Evolutionary conservation across 2,113 vertebrate genomes (phyloP).

Genomic region (Pteruthius melanotis): DNA sequence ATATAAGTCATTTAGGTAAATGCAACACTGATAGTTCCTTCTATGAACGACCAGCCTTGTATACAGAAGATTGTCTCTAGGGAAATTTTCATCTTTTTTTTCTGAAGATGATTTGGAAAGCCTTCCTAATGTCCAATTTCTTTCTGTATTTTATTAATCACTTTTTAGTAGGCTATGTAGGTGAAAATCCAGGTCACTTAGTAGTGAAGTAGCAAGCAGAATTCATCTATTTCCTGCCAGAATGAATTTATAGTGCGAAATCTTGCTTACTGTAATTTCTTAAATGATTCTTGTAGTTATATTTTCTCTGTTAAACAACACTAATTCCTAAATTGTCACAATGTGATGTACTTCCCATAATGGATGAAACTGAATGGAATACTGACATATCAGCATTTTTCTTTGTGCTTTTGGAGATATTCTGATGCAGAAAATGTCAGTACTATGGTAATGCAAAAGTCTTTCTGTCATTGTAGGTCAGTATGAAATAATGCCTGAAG

Average conservation of each 20-base stretch:
- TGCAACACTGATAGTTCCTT: not conserved
- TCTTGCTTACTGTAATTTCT: not conserved
- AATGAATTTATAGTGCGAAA: not conserved
- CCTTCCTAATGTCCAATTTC: not conserved
- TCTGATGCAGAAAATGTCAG: not conserved
- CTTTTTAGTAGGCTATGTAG: not conserved
- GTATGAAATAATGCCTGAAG: not conserved
- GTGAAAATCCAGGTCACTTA: not conserved
- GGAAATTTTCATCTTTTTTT: not conserved
- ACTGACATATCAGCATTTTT: not conserved
- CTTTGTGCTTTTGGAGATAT: not conserved
- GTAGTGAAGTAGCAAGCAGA: not conserved
- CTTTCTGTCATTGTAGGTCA: not conserved
- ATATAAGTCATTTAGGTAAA: not conserved
- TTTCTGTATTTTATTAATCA: not conserved
- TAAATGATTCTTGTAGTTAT: not conserved
- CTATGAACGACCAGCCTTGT: not conserved
- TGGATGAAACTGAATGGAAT: not conserved
- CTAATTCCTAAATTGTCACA: constrained; percentile 1
- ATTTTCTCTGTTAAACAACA: not conserved
- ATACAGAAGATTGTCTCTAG: not conserved
- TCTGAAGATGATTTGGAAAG: constrained; percentile 27
- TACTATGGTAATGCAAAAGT: not conserved
- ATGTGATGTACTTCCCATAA: not conserved
- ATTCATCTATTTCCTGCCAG: not conserved